phyloP scores from a whole-genome alignment of 2,113 vertebrate species.

The Mesocricetus auratus region DNA sequence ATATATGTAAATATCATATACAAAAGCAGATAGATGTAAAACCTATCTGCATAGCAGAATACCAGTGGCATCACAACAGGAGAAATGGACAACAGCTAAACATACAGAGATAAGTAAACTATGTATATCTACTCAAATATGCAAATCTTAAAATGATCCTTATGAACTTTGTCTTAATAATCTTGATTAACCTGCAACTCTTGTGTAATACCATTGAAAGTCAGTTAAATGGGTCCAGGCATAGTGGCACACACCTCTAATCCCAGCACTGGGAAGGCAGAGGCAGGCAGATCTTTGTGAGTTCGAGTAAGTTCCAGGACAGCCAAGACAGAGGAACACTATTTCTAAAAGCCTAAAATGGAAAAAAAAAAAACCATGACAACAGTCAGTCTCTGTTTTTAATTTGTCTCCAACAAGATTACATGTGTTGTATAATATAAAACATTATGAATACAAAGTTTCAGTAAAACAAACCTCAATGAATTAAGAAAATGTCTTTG shows the following conservation, averaged over 20 bases:
- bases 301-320: neutral
- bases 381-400: conserved; percentile 32
- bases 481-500: conserved; percentile 39
- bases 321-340: neutral
- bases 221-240: neutral
- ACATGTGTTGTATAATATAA: neutral
- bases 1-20: too few relatives aligned
- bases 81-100: conserved; percentile 10
- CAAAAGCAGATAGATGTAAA: neutral
- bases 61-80: neutral
- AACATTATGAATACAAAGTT: conserved; percentile 7
- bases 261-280: neutral
- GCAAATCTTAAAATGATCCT: neutral
- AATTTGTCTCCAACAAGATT: conserved; percentile 38
- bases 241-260: neutral
- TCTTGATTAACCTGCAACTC: neutral
- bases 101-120: neutral
- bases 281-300: neutral
- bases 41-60: neutral
- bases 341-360: neutral
- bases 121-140: neutral
- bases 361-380: neutral
- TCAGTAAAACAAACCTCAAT: conserved; percentile 42
- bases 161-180: neutral
- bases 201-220: conserved; percentile 25